Conservation (phyloP, 2,113 vertebrate genomes). For the Anguilla rostrata region DNA sequence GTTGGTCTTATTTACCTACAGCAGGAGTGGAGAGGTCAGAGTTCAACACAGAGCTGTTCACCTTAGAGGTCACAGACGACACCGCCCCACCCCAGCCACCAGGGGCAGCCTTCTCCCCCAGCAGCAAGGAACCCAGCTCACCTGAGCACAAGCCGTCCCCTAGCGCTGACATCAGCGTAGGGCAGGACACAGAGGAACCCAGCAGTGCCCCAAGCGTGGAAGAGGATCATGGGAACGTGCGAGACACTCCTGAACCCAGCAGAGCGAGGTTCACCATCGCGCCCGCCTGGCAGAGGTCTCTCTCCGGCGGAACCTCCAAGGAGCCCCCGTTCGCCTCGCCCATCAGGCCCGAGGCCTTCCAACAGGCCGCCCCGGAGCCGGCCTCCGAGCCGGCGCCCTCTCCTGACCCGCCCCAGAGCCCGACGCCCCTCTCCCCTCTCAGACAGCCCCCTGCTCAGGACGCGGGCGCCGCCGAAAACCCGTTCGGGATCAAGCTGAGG, state of each 20-base stretch:
- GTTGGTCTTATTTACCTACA: neutral
- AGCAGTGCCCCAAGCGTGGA: neutral
- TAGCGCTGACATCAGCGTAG: constrained; percentile 31
- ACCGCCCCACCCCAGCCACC: neutral
- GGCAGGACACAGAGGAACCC: constrained; percentile 35
- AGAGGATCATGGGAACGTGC: constrained; percentile 5
- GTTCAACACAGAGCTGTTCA: neutral
- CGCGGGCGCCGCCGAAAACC: constrained; percentile 61
- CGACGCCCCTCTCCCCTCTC: neutral
- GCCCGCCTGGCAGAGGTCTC: constrained; percentile 72
- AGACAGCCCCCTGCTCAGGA: constrained; percentile 24
- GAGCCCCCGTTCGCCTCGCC: constrained; percentile 44
- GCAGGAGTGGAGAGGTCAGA: neutral
- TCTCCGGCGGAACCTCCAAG: constrained; percentile 53
- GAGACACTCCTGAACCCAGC: constrained; percentile 35
- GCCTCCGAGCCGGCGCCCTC: constrained; percentile 33
- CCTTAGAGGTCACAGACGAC: constrained; percentile 1
- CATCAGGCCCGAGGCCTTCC: constrained; percentile 50
- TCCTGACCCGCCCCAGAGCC: constrained; percentile 35
- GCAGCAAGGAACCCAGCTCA: constrained; percentile 18
- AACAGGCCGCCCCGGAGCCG: constrained; percentile 32
- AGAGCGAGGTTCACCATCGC: constrained; percentile 63
- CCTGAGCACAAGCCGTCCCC: constrained; percentile 14
- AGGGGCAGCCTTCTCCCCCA: neutral
- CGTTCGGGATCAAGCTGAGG: constrained; percentile 80